Evolutionary conservation across 2,113 vertebrate species (phyloP), one percentile per base, ranked within the genome.

Genomic region (Corapipo altera): DNA sequence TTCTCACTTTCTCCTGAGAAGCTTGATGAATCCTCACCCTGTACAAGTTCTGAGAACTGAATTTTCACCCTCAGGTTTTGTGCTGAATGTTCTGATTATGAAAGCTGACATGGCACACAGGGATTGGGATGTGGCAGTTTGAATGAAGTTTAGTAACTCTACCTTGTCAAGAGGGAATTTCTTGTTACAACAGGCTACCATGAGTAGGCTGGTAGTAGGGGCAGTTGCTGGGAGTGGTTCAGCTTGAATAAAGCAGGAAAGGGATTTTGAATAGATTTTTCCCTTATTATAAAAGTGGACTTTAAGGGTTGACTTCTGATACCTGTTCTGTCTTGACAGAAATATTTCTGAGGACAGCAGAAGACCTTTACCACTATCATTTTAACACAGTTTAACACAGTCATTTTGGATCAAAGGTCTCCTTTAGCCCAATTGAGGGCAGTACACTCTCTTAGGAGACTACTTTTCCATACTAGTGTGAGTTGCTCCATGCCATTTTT

Each of bases 41-140:
- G 30, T 5, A 21, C 30, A 21, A 61, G 17, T 57, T 76, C 27
- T 69, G 27, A 15, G 41, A 89, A 23, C 28, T 39, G 37, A 44
- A 26, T 54, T 89, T 89, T 39, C 71, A 39, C 27, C 0, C 10
- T 2, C 9, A 3, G 7, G 3, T 81, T 86, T 55, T 74, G 28
- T 77, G 73, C 51, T 46, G 39, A 33, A 27, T 43, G 7, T 69
- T 89, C 30, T n/a, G 54, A 27, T 62, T 69, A 10, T 33, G 43
- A 46, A 62, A 24, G 6, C 5, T 44, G 54, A 19, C 3, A 1
- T 6, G 33, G 2, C 37, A 17, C 1, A 0, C 23, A 4, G n/a
- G 24, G 24, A 13, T 52, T 75, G 18, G 48, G 65, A 54, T 71
- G 32, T 27, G 51, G 13, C 27, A 26, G 37, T 79, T 78, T 17